Base-by-base conservation (phyloP, 2,113 vertebrate species). In the Alectura lathami region DNA sequence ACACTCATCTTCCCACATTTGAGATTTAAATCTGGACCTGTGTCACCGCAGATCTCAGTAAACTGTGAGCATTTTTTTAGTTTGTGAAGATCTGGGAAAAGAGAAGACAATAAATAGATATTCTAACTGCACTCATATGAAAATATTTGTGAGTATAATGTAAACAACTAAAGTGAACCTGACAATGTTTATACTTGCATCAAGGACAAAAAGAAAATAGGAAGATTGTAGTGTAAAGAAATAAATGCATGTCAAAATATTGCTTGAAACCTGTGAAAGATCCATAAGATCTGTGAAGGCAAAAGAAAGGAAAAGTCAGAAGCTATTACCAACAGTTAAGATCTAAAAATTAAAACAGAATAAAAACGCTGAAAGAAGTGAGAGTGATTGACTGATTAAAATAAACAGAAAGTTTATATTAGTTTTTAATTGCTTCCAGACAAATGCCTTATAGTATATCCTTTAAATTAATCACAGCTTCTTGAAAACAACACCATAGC, bases 351-450 rank as follows among this genome's bases (percentile, higher is more conserved):
- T 59, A 69, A 53, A 88, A 24, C 17, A 36, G 30, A 77, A 69
- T 34, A 72, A 89, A 83, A 96, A 78, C 38, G 66, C 15, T 47
- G 92, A 63, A 59, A 79, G 38, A 91, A 75, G 47, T 45, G 2
- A 50, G 34, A 42, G 75, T 80, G 68, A 77, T 23, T 42, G 83
- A 79, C n/a, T 79, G 59, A 90, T 82, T 89, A 83, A 91, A 92
- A 72, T 40, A 85, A 93, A 91, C 5, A 0, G 40, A 80, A 79
- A 86, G 51, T 30, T 85, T 91, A 64, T 86, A 82, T 38, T 73
- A 85, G 59, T 30, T 73, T 89, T 93, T 87, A 76, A 93, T 88
- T 93, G 38, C 79, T 96, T 93, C 47, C 80, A 94, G 87, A 96
- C 24, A 92, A 96, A 93, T 42, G 26, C 7, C 45, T 73, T 59